Evolutionary conservation across 2,888 invertebrate species (phyloP), one percentile per base, ranked within the genome.

Genomic region (Operophtera brumata): DNA sequence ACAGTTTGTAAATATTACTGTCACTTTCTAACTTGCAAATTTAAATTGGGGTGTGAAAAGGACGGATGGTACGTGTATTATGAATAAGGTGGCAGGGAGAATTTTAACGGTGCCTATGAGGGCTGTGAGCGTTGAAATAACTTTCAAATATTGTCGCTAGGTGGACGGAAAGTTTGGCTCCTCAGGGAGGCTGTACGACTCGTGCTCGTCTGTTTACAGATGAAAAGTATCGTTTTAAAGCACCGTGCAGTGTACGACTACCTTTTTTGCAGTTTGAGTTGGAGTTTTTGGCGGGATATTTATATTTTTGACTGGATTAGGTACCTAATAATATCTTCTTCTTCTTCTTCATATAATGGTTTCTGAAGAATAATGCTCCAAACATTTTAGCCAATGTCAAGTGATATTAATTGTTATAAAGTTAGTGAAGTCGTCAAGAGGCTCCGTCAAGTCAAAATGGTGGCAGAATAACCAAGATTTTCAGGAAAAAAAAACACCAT

Each of bases 131-230:
- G 87, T 75, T 88, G 86, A 85, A 90, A 91, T 91, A 91, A 91
- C 90, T 91, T 91, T 90, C 87, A 86, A 90, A 91, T 91, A 90
- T 90, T 90, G 90, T 91, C 90, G 90, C 87, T 84, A 86, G 89
- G 84, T 89, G 89, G 90, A 86, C 86, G 85, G 73, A 86, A 91
- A 91, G 86, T 91, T 90, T 80, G 54, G 80, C 64, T 87, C 90
- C 87, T 84, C 47, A 72, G 90, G 89, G 89, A 88, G 82, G 74
- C 70, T 84, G 86, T 83, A 73, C 72, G 82, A 83, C 79, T 80
- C 81, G 81, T 71, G 75, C 78, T 76, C 76, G 73, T 81, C 82
- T 82, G 86, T 86, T 87, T 88, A 86, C 84, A 88, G 86, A 90
- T 85, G 88, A 80, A 86, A 86, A 82, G 82, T 83, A 83, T 84